Evolutionary conservation across 1,140 invertebrate genomes (phyloP), one percentile per base, ranked within the genome.

Genomic region (Mactra quadrangularis): DNA sequence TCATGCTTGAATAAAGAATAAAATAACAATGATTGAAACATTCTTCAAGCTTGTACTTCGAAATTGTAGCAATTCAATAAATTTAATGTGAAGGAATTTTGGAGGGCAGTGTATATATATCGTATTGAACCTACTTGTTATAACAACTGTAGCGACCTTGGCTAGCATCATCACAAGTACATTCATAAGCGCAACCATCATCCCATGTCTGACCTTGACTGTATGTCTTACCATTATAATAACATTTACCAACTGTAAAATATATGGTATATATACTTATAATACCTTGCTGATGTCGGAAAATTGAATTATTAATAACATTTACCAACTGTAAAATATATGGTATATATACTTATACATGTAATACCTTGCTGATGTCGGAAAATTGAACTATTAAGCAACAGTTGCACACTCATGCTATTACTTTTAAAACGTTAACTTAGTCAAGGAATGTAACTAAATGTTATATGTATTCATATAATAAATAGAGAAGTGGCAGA

Each of bases 201-300:
- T 82, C 35, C 88, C 88, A 89, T 3, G 68, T 85, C 82, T 87
- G 83, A 4, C 86, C 88, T 60, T 89, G 86, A 15, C 53, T 53
- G 70, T 86, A 87, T 7, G 85, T 50, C 22, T 74, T 82, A 19
- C 85, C 81, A 27, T 87, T 87, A 78, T 89, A 89, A 53, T 82
- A 83, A 60, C 87, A 88, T 27, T 81, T 57, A 25, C 77, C 77
- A 33, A 78, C 75, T 78, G 75, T 31, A 25, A 29, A 25, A n/a
- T n/a, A n/a, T n/a, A n/a, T n/a, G n/a, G n/a, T n/a, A n/a, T n/a
- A 1, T n/a, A n/a, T 53, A 11, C 19, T 25, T n/a, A 1, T 1
- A 53, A n/a, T n/a, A 53, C 9, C 50, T n/a, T 25, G 19, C 2
- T 53, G 2, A 25, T 53, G 19, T 3, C 25, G 9, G 19, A n/a